These are phyloP conservation scores for Apostichopus japonicus DNA, from an alignment of 35 echinoderm and acorn worm species.

Conservation along the genomic window DNA sequence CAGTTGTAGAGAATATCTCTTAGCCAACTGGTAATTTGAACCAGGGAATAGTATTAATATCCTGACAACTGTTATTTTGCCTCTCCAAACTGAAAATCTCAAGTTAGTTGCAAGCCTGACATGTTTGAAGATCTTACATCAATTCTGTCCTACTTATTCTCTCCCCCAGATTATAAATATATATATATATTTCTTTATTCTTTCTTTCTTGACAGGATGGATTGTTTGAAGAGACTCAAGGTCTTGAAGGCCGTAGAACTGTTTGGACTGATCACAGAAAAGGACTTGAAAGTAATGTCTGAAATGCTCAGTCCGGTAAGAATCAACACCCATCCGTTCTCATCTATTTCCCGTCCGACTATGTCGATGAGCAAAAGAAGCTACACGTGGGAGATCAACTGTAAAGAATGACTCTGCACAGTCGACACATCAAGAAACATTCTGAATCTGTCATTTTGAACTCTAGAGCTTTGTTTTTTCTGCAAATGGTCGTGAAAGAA, in stretches of 20 bases:
- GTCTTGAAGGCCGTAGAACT: slow-evolving; percentile 23
- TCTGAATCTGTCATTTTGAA: not conserved
- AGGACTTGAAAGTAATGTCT: not conserved
- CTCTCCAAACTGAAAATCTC: no score
- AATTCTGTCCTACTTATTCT: no score
- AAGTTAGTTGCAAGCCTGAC: no score
- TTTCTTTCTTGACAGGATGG: not conserved
- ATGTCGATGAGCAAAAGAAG: slow-evolving; percentile 18
- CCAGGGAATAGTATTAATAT: no score
- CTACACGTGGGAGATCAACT: slow-evolving; percentile 42
- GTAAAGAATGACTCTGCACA: not conserved
- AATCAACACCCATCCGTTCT: slow-evolving; percentile 50
- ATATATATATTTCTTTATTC: not conserved
- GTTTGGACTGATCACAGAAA: slow-evolving; percentile 39
- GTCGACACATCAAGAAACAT: not conserved
- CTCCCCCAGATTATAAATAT: not conserved
- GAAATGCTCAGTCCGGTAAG: not conserved
- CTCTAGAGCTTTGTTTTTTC: no score
- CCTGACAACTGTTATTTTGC: no score
- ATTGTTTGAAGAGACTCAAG: slow-evolving; percentile 17
- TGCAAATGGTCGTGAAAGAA: no score
- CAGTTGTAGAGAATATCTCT: no score
- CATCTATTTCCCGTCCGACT: slow-evolving; percentile 27
- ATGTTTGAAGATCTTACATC: no score
- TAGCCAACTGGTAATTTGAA: no score